These are phyloP conservation scores for Halocynthia aurantium DNA, from an alignment of 23 tunicate genomes.

Conservation along the genomic window DNA sequence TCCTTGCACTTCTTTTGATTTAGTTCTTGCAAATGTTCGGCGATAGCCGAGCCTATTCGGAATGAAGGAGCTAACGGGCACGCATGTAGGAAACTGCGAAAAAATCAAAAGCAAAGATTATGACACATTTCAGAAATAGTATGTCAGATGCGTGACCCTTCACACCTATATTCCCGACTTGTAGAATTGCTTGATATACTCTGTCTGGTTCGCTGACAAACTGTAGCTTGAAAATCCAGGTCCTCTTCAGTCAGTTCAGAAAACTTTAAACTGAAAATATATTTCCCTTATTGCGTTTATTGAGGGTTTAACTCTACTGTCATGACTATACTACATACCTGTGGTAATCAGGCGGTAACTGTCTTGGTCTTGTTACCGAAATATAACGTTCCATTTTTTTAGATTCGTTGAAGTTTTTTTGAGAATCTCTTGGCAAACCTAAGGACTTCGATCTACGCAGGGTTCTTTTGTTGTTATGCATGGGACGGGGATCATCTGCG, in stretches of 20 bases:
- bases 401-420: too few species aligned
- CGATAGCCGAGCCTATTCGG: slow-evolving; percentile 19
- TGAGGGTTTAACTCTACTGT: too few species aligned
- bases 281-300: too few species aligned
- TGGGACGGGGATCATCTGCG: not conserved
- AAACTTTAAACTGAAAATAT: too few species aligned
- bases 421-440: not conserved
- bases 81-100: slow-evolving; percentile 9
- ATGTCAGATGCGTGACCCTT: not conserved
- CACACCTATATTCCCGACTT: slow-evolving; percentile 2
- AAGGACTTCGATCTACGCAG: not conserved
- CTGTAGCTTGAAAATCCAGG: too few species aligned
- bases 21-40: slow-evolving; percentile 21
- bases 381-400: too few species aligned
- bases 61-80: slow-evolving; percentile 11
- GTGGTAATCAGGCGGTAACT: not conserved
- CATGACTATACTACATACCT: not conserved
- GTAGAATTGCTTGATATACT: slow-evolving; percentile 4
- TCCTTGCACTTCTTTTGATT: not conserved
- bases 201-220: not conserved
- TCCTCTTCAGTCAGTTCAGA: too few species aligned
- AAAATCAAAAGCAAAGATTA: too few species aligned
- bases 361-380: too few species aligned
- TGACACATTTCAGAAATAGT: too few species aligned
- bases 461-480: not conserved